Evolutionary conservation across 2,888 invertebrate species (phyloP).

Genomic region (Cephus rjabovi): DNA sequence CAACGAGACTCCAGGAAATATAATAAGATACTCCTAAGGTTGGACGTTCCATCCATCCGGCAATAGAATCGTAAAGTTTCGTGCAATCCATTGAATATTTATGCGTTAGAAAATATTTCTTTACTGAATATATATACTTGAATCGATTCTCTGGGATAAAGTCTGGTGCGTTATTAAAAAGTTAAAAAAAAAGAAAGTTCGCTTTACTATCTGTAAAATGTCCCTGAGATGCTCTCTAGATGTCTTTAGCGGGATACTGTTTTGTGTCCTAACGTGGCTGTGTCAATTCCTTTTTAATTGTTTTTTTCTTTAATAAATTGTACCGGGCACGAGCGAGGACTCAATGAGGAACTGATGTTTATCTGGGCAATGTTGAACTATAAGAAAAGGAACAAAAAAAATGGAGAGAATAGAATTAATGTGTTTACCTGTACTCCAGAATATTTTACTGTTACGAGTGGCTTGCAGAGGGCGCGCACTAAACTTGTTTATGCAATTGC

Average conservation of each 20-base stretch:
- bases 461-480: not conserved
- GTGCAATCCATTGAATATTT: not conserved
- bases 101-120: not conserved
- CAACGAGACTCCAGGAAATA: not conserved
- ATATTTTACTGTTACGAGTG: not conserved
- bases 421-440: not conserved
- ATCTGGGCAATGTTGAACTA: not conserved
- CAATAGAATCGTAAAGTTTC: not conserved
- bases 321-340: not conserved
- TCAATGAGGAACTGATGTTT: not conserved
- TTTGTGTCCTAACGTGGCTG: not conserved
- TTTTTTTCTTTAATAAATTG: not conserved
- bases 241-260: not conserved
- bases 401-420: not conserved
- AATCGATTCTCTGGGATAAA: not conserved
- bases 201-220: not conserved
- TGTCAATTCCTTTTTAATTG: not conserved
- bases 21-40: not conserved
- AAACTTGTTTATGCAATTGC: not conserved
- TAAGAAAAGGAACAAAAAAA: not conserved
- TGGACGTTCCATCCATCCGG: not conserved
- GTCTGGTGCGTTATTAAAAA: not conserved
- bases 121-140: not conserved
- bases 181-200: not conserved
- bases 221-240: not conserved